A percentile compares a stretch with the other conserved stretches of the same genome.
Conservation (phyloP, 2,797 vertebrate genomes). For the Pteropus rufus region DNA sequence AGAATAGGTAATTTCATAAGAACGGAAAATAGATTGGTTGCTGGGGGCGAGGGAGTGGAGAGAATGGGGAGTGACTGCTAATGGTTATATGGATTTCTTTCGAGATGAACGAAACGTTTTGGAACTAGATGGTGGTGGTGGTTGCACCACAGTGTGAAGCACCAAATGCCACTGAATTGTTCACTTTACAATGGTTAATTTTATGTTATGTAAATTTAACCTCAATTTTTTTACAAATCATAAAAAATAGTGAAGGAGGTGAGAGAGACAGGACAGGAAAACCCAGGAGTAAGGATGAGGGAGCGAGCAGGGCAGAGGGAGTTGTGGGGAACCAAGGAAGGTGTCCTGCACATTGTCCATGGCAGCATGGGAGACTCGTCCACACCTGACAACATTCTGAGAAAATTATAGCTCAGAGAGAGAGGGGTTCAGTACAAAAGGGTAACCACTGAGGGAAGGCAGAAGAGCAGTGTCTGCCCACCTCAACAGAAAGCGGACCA, state of each 20-base stretch:
- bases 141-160: accelerated
- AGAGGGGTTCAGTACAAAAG: neutral
- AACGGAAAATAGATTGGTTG: neutral
- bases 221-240: neutral
- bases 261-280: neutral
- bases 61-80: neutral
- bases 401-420: neutral
- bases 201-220: neutral
- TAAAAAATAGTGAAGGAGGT: neutral
- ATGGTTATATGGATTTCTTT: neutral
- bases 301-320: neutral
- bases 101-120: neutral
- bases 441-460: accelerated
- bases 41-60: neutral
- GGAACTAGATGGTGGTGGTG: no score
- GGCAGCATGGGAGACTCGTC: accelerated
- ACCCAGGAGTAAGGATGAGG: neutral
- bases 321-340: accelerated
- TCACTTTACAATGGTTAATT: neutral
- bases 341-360: accelerated
- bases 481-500: neutral
- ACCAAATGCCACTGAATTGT: neutral
- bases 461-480: neutral
- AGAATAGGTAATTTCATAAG: neutral
- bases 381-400: accelerated